Conservation (phyloP, 2,113 vertebrate genomes). For the Hiodon alosoides region DNA sequence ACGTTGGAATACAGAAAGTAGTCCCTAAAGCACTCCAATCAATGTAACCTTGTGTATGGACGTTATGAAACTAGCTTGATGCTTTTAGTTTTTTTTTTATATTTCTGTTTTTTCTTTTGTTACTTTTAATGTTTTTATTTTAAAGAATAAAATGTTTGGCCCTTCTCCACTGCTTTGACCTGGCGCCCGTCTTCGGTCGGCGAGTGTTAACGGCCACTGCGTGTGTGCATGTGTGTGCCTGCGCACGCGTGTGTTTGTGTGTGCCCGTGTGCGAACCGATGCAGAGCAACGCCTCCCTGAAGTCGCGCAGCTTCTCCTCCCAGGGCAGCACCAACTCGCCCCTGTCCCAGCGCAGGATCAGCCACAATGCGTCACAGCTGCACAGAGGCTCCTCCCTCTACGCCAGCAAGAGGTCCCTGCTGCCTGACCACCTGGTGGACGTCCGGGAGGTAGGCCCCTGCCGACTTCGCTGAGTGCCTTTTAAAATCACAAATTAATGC, state of each 20-base stretch:
- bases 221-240: neutral
- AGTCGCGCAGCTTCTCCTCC: slow-evolving; percentile 92
- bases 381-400: slow-evolving; percentile 70
- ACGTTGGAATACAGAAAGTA: too few relatives aligned
- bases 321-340: slow-evolving; percentile 89
- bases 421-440: slow-evolving; percentile 88
- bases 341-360: slow-evolving; percentile 75
- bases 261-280: neutral
- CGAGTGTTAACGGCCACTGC: neutral
- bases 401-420: slow-evolving; percentile 73
- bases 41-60: too few relatives aligned
- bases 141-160: too few relatives aligned
- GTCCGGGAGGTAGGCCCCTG: slow-evolving; percentile 81
- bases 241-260: neutral
- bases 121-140: too few relatives aligned
- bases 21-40: too few relatives aligned
- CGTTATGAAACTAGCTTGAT: too few relatives aligned
- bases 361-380: slow-evolving; percentile 78
- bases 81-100: too few relatives aligned
- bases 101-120: too few relatives aligned
- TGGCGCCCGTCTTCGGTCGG: neutral
- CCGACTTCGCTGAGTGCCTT: too few relatives aligned
- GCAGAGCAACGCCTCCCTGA: slow-evolving; percentile 90
- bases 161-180: neutral
- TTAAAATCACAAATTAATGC: too few relatives aligned